A percentile compares a stretch with the other conserved stretches of the same genome.
Conservation (phyloP, 2,113 vertebrate species). For the Tetraodon nigroviridis region DNA sequence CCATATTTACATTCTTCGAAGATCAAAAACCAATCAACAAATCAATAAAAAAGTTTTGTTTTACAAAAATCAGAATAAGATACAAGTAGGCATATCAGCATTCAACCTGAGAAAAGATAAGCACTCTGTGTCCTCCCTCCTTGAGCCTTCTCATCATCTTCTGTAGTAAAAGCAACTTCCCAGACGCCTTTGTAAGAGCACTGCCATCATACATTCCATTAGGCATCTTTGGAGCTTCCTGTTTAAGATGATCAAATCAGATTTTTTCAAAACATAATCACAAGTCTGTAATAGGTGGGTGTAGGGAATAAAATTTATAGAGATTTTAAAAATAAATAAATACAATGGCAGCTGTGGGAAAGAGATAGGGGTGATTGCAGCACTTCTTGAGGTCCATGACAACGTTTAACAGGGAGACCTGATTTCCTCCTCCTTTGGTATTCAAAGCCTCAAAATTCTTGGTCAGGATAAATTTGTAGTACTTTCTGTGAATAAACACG, state of each 20-base stretch:
- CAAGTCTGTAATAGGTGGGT: background rate
- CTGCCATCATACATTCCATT: constrained; percentile 97
- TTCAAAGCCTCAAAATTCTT: constrained; percentile 96
- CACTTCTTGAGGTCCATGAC: constrained; percentile 99
- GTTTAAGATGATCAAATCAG: constrained; percentile 12
- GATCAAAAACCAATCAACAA: too few relatives aligned
- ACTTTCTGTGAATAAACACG: constrained; percentile 78
- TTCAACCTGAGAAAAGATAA: constrained; percentile 94
- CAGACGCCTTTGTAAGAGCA: constrained; percentile 87
- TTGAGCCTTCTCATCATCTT: constrained; percentile 97
- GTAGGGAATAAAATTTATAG: background rate
- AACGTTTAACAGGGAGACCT: constrained; percentile 94
- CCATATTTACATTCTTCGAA: too few relatives aligned
- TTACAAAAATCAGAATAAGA: background rate
- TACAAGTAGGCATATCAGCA: background rate
- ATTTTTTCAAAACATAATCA: background rate
- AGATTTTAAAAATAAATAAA: background rate
- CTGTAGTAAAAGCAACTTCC: constrained; percentile 88
- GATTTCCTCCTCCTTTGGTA: constrained; percentile 92
- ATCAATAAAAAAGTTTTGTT: too few relatives aligned
- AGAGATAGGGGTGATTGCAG: constrained; percentile 98
- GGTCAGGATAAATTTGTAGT: constrained; percentile 97
- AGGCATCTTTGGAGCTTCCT: constrained; percentile 98
- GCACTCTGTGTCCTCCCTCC: constrained; percentile 91
- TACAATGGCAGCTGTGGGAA: constrained; percentile 95